Base-by-base conservation (phyloP, 1,140 invertebrate genomes). In the Drosophila miranda region DNA sequence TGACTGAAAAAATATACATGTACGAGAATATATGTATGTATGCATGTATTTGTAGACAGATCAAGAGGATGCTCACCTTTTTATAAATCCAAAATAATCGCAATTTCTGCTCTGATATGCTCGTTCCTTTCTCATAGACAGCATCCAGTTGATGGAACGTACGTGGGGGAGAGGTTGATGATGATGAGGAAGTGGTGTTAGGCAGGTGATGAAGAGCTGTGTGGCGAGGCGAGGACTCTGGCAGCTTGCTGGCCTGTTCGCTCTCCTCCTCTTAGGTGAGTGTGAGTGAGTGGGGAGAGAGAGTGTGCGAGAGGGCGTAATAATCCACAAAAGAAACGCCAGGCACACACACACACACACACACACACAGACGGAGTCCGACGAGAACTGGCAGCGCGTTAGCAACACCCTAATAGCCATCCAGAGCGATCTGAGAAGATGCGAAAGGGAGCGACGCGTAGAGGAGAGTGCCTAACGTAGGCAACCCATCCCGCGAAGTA, bases 11-110 rank as follows among this genome's bases (percentile, higher is more conserved):
- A 73, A 76, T 72, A 66, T 61, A 67, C 62, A 75, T 75, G 70
- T 74, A 28, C 28, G 28, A 8, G 7, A 28, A 28, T 28, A 7
- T 28, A 60, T 45, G 52, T 9, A 48, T 38, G 41, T 23, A n/a
- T n/a, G n/a, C n/a, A 43, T 19, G 49, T 41, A 34, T 21, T 50
- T 14, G 50, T 23, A 41, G 19, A 19, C 23, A 52, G 26, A 42
- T 44, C 23, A 19, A 55, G 43, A 70, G 26, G 23, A 57, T 73
- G 59, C 77, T 75, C 59, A 61, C 82, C 82, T 87, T 87, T 87
- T 87, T 87, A 87, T 87, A 87, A 87, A 87, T 87, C 82, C 82
- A 87, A 87, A 87, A 88, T 87, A 87, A 80, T 88, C 71, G 82
- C 78, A 87, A 87, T 87, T 87, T 86, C 81, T 86, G 81, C 81